phyloP scores from a whole-genome alignment of 1,140 invertebrate genomes.

The Belonocnema kinseyi region DNA sequence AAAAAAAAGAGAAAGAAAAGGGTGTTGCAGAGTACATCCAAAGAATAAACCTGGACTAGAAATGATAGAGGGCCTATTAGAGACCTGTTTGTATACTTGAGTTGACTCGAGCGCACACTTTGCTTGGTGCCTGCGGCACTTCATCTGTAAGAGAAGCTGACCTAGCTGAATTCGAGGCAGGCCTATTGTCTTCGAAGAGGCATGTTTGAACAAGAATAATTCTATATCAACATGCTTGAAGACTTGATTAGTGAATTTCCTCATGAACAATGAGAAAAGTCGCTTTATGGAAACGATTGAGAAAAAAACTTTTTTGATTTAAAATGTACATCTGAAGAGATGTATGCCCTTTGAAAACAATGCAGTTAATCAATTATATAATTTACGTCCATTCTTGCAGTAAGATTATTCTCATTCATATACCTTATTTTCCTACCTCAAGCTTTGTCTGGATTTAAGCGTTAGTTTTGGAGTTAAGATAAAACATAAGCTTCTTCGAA shows the following conservation, averaged over 20 bases:
- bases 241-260: neutral
- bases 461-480: too few relatives aligned
- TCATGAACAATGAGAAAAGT: neutral
- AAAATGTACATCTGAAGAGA: neutral
- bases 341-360: neutral
- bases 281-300: neutral
- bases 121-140: conserved; percentile 44
- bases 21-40: neutral
- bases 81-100: conserved; percentile 55
- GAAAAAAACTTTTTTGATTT: neutral
- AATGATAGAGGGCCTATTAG: conserved; percentile 47
- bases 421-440: too few relatives aligned
- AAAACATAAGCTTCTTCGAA: too few relatives aligned
- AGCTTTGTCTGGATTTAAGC: too few relatives aligned
- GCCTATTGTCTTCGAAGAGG: conserved; percentile 40
- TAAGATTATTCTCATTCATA: too few relatives aligned
- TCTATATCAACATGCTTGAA: conserved; percentile 34
- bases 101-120: conserved; percentile 44
- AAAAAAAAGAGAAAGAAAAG: neutral
- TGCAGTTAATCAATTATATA: too few relatives aligned
- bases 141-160: conserved; percentile 49
- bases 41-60: neutral
- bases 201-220: conserved; percentile 40
- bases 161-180: conserved; percentile 39
- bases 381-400: too few relatives aligned